Percentiles rank a stretch among this genome's conserved stretches.
These are phyloP conservation scores for Dendroctonus ponderosae DNA, from an alignment of 1,140 invertebrate genomes.

Conservation along the genomic window DNA sequence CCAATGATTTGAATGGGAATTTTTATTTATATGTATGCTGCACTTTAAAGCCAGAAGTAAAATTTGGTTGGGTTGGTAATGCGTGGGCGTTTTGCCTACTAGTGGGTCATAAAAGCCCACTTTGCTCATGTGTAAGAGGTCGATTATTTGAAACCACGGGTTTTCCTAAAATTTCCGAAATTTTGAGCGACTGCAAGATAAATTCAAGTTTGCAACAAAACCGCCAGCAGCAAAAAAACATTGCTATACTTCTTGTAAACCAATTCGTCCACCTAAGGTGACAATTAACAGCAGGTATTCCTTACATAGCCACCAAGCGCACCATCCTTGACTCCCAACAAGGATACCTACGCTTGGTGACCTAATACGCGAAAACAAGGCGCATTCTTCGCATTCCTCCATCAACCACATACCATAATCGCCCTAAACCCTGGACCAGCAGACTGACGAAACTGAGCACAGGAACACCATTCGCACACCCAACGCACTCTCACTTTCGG, in stretches of 20 bases:
- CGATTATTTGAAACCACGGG: too few species aligned
- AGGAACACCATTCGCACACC: slow-evolving; percentile 10
- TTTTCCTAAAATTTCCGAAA: too few species aligned
- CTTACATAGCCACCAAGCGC: background rate
- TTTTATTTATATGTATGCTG: too few species aligned
- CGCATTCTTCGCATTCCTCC: slow-evolving; percentile 14
- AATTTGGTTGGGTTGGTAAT: too few species aligned
- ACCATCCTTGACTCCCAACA: background rate
- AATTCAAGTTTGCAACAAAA: too few species aligned
- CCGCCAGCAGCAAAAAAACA: background rate
- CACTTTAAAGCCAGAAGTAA: too few species aligned
- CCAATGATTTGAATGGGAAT: too few species aligned
- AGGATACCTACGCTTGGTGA: background rate
- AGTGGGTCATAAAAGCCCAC: too few species aligned
- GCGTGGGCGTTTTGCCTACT: too few species aligned
- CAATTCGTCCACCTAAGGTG: background rate
- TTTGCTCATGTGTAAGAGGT: too few species aligned
- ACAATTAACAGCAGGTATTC: background rate
- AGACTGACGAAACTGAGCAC: background rate
- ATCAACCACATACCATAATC: background rate
- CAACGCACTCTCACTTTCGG: slow-evolving; percentile 34
- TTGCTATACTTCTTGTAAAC: background rate
- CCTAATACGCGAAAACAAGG: background rate
- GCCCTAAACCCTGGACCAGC: background rate
- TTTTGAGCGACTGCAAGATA: too few species aligned